Base-by-base conservation (phyloP, 2,113 vertebrate species). In the Mesocricetus auratus region DNA sequence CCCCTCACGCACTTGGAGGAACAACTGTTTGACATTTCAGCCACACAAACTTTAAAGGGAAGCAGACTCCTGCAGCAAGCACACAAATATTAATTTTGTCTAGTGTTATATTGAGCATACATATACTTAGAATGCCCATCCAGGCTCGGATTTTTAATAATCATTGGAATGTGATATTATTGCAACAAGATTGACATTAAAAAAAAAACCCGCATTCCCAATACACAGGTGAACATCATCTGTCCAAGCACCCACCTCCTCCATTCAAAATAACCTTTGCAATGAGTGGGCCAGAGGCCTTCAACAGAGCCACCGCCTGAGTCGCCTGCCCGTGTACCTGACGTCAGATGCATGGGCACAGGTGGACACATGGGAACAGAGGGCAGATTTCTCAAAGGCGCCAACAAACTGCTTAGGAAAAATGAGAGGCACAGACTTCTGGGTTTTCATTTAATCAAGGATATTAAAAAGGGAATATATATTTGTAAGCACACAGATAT, bases 121-220 rank as follows among this genome's bases (percentile, higher is more conserved):
- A 85, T 75, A 62, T 71, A 90, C 75, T 62, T 89, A 36, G 75
- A 93, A 90, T 92, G 79, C 58, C 90, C 91, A 91, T 24, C n/a
- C 86, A 96, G 89, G 88, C 79, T 90, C 12, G 24, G 56, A 91
- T 64, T 83, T 97, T 96, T 93, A 78, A 68, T 96, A 94, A 88
- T 87, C 68, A 69, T 1, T 82, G 36, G 88, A 90, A 90, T 73
- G 58, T 19, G 3, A 93, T 73, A 73, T 39, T n/a, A 71, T 19
- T 47, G 16, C 10, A 82, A 86, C 13, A 89, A 95, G 56, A 90
- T 1, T 73, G 47, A 50, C 39, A 86, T 50, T 3, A 29, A 29
- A 64, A 62, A 60, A 66, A 88, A 90, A 90, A 69, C 21, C 2
- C 16, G 73, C n/a, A 19, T 86, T 88, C 16, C 2, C 26, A 86